These are phyloP conservation scores for Gymnorhina tibicen DNA, from an alignment of 2,113 vertebrate species.

Conservation along the genomic window DNA sequence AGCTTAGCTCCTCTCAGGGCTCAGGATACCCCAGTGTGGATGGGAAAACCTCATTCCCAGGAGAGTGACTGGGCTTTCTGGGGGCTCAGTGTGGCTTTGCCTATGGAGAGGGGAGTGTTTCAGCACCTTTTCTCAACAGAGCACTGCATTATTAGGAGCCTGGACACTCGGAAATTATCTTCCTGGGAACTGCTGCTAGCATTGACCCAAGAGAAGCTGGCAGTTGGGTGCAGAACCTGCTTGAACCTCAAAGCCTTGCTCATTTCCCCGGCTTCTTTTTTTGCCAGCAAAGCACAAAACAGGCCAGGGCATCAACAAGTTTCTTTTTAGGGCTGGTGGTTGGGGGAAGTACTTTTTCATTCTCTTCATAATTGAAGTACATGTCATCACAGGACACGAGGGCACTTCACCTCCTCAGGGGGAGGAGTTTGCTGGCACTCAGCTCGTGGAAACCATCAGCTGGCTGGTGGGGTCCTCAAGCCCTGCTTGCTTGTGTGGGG, in stretches of 20 bases:
- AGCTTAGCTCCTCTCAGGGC: background rate
- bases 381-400: background rate
- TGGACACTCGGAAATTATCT: background rate
- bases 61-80: background rate
- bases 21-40: background rate
- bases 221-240: background rate
- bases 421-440: background rate
- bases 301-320: background rate
- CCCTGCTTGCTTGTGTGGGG: background rate
- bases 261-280: background rate
- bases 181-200: background rate
- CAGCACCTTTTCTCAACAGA: background rate
- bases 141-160: too few relatives aligned
- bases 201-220: background rate
- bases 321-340: rapidly evolving
- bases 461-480: background rate
- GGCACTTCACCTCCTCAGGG: background rate
- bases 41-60: background rate
- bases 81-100: rapidly evolving
- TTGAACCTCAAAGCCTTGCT: background rate
- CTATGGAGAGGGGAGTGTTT: background rate
- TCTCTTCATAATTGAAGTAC: background rate
- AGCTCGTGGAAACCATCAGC: background rate
- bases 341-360: background rate
- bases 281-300: background rate